A percentile compares a stretch with the other conserved stretches of the same genome.
These are phyloP conservation scores for Sebastes steindachneri DNA, from an alignment of 2,797 vertebrate genomes.

Conservation along the genomic window DNA sequence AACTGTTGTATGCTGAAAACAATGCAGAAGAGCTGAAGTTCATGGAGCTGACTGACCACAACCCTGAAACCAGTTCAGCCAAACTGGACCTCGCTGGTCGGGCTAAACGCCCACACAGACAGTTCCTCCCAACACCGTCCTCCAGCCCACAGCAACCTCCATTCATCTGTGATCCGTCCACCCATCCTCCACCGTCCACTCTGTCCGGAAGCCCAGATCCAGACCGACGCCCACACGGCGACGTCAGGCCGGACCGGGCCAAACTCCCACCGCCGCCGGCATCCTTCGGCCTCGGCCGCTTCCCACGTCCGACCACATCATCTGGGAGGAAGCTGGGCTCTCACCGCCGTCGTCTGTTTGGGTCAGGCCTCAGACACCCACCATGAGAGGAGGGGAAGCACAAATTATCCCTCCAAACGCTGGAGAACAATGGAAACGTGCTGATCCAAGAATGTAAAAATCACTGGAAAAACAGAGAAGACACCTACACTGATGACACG, in stretches of 20 bases:
- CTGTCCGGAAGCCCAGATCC: conserved; percentile 21
- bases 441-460: conserved; percentile 41
- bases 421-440: conserved; percentile 50
- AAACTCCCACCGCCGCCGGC: conserved; percentile 62
- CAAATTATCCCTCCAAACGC: conserved; percentile 45
- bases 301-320: conserved; percentile 77
- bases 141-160: background rate
- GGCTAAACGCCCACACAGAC: background rate
- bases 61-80: background rate
- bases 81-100: background rate
- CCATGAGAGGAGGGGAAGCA: conserved; percentile 50
- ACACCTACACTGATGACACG: conserved; percentile 58
- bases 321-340: conserved; percentile 76
- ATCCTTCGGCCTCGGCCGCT: conserved; percentile 55
- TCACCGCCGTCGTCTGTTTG: conserved; percentile 73
- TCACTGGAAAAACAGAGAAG: conserved; percentile 41
- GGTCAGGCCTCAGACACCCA: conserved; percentile 73
- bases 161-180: background rate
- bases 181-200: conserved; percentile 2
- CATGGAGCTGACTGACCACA: background rate
- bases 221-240: conserved; percentile 36
- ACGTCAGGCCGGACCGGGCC: conserved; percentile 42
- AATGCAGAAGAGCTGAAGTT: background rate
- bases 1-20: background rate
- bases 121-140: background rate